Conservation (phyloP, 2,888 invertebrate species). For the Cataglyphis altisquamis region DNA sequence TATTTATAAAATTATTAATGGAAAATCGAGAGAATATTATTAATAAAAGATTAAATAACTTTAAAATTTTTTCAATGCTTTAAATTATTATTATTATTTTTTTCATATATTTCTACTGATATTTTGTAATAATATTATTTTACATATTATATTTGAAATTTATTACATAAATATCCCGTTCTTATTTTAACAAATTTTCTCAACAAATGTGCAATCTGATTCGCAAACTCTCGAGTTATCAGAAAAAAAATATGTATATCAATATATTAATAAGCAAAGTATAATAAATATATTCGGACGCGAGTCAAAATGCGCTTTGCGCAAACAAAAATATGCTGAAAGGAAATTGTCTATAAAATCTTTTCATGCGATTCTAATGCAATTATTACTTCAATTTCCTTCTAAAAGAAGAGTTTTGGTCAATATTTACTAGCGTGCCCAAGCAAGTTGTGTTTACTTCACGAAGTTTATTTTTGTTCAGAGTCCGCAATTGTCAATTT, state of each 20-base stretch:
- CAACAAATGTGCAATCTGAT: not conserved
- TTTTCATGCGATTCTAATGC: slow-evolving; percentile 73
- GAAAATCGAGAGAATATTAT: not conserved
- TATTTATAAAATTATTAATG: slow-evolving; percentile 1
- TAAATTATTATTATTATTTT: not conserved
- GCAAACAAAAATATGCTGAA: slow-evolving; percentile 39
- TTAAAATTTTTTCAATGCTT: not conserved
- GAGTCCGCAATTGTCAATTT: not conserved
- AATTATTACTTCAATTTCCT: slow-evolving; percentile 77
- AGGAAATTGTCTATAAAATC: slow-evolving; percentile 42
- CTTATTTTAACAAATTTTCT: not conserved
- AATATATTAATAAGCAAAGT: not conserved
- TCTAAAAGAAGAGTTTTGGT: slow-evolving; percentile 65
- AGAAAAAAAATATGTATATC: not conserved
- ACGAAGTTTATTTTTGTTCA: slow-evolving; percentile 2
- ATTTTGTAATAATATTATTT: too few species aligned
- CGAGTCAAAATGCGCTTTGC: not conserved
- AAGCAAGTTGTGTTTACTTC: slow-evolving; percentile 21
- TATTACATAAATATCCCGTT: not conserved
- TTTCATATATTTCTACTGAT: not conserved
- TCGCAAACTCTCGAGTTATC: not conserved
- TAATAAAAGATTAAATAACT: not conserved
- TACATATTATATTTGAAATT: not conserved
- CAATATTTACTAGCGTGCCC: slow-evolving; percentile 73
- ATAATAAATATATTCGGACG: slow-evolving; percentile 7